A percentile compares a stretch with the other conserved stretches of the same genome.
These are phyloP conservation scores for Lepidocolaptes lacrymiger DNA, from an alignment of 2,797 vertebrate species.

Conservation along the genomic window DNA sequence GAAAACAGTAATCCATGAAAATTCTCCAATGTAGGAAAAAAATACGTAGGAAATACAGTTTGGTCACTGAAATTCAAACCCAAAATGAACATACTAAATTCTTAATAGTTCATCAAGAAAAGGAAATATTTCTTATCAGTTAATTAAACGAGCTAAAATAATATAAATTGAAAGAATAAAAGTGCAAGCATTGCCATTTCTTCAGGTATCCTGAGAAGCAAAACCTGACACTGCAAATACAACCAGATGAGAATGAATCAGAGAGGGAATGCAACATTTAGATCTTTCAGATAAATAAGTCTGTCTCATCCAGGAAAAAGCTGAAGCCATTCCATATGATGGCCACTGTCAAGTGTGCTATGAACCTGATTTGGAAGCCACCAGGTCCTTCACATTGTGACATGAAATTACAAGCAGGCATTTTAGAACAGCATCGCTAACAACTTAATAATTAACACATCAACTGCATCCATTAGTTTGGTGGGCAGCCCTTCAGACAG, in stretches of 20 bases:
- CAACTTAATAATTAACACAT: background rate
- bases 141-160: background rate
- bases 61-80: background rate
- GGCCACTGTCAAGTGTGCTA: background rate
- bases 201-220: background rate
- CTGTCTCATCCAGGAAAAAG: background rate
- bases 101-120: background rate
- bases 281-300: background rate
- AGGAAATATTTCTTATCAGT: background rate
- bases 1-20: background rate
- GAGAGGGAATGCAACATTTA: background rate
- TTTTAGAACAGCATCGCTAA: fast-evolving
- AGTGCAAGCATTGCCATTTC: background rate
- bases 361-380: background rate
- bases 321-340: background rate
- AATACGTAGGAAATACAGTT: background rate
- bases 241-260: background rate
- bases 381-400: background rate
- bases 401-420: background rate
- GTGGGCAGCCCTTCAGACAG: background rate
- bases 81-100: background rate
- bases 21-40: background rate
- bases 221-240: background rate
- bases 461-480: background rate
- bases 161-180: background rate